Evolutionary conservation across 2,888 invertebrate genomes (phyloP).

Genomic region (Aspidiotus destructor): DNA sequence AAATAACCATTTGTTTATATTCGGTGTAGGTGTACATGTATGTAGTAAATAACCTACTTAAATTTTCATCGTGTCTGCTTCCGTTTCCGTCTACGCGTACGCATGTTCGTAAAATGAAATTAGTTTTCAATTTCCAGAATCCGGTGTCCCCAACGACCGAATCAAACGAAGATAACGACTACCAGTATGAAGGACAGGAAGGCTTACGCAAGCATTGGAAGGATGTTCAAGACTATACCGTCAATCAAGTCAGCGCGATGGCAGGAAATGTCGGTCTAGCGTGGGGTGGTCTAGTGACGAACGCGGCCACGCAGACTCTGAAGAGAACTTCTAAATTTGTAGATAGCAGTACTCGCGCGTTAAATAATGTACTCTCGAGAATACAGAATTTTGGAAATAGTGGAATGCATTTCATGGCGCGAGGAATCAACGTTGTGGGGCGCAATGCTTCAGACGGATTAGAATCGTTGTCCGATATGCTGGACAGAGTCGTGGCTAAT

Average conservation of each 20-base stretch:
- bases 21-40: no score
- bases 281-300: slow-evolving; percentile 6
- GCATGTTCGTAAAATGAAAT: not conserved
- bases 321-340: slow-evolving; percentile 2
- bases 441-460: not conserved
- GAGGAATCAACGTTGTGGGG: not conserved
- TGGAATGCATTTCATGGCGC: not conserved
- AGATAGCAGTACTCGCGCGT: not conserved
- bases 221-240: not conserved
- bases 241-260: slow-evolving; percentile 8
- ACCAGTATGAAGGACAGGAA: slow-evolving; percentile 17
- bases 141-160: not conserved
- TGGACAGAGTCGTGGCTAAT: not conserved
- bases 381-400: slow-evolving; percentile 6
- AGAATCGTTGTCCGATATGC: slow-evolving; percentile 7
- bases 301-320: slow-evolving; percentile 8
- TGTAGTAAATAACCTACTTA: no score
- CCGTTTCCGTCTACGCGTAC: not conserved
- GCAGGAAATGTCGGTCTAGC: slow-evolving; percentile 11
- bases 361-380: not conserved
- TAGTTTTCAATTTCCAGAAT: slow-evolving; percentile 6
- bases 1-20: no score
- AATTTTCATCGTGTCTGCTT: not conserved
- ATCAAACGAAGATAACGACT: slow-evolving; percentile 5
- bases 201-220: slow-evolving; percentile 19